Conservation (phyloP, 2,113 vertebrate species). For the Oncorhynchus clarkii region DNA sequence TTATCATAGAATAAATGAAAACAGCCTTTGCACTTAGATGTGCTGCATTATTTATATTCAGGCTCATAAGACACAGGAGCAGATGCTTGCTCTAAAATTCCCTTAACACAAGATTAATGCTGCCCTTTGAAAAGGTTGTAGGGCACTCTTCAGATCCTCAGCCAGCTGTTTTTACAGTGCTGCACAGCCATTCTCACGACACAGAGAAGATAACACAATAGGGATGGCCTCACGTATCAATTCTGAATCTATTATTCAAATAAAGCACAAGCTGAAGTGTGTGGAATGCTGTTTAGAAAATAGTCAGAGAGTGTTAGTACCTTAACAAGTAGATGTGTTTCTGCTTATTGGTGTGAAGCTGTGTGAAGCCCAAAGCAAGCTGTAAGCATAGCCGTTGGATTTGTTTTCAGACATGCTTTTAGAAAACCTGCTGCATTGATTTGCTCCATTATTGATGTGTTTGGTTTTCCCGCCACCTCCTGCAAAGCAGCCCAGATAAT, state of each 20-base stretch:
- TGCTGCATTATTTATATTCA: neutral
- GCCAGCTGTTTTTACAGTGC: slow-evolving; percentile 19
- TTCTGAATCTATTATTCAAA: too few species aligned
- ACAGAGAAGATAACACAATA: too few species aligned
- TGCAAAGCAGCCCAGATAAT: neutral
- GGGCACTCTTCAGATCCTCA: slow-evolving; percentile 46
- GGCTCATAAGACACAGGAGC: too few species aligned
- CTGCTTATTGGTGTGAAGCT: slow-evolving; percentile 8
- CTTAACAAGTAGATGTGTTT: slow-evolving; percentile 14
- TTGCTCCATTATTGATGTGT: slow-evolving; percentile 26
- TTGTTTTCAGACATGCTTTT: slow-evolving; percentile 13
- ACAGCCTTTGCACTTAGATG: neutral
- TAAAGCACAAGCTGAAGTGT: too few species aligned
- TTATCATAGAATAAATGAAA: neutral
- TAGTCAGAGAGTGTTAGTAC: slow-evolving; percentile 29
- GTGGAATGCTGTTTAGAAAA: slow-evolving; percentile 20
- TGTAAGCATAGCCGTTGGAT: slow-evolving; percentile 21
- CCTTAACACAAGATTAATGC: slow-evolving; percentile 52
- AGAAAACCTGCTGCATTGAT: neutral
- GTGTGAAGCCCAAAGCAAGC: slow-evolving; percentile 14
- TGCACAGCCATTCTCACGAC: neutral
- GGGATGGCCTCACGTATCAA: too few species aligned
- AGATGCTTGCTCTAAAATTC: neutral
- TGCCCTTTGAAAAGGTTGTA: slow-evolving; percentile 58
- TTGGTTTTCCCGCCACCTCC: neutral